Percentiles rank a stretch among this genome's conserved stretches.
Evolutionary conservation across 2,113 vertebrate genomes (phyloP).

Genomic region (Odontesthes bonariensis): DNA sequence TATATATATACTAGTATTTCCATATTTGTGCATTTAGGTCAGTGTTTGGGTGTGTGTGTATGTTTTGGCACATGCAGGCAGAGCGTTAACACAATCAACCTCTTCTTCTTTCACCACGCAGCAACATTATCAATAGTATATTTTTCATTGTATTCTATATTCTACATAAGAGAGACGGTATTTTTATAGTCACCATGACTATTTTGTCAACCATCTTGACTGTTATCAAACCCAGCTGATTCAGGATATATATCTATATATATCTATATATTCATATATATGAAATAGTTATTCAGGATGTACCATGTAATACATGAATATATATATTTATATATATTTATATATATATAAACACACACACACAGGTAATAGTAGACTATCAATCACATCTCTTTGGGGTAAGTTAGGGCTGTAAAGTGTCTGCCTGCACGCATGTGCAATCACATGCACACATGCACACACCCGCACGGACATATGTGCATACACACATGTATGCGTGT

Average conservation of each 20-base stretch:
- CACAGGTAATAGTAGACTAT: constrained; percentile 69
- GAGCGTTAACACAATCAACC: constrained; percentile 68
- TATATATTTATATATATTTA: constrained; percentile 32
- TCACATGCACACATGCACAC: constrained; percentile 70
- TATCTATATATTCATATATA: constrained; percentile 12
- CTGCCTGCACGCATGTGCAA: constrained; percentile 76
- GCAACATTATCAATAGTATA: constrained; percentile 75
- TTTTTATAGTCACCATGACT: constrained; percentile 82
- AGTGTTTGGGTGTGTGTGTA: constrained; percentile 79
- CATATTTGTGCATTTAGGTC: constrained; percentile 83
- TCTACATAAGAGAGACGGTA: constrained; percentile 79
- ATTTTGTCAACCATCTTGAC: constrained; percentile 78
- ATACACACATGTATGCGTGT: constrained; percentile 81
- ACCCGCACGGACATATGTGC: constrained; percentile 75
- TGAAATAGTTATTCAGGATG: constrained; percentile 65
- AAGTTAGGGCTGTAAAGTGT: constrained; percentile 68
- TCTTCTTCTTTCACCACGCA: constrained; percentile 66
- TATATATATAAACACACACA: neutral
- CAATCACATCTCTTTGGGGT: constrained; percentile 59
- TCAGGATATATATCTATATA: constrained; percentile 69
- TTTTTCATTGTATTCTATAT: constrained; percentile 77
- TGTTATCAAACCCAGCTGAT: constrained; percentile 77
- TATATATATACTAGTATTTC: constrained; percentile 79
- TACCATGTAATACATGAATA: constrained; percentile 24
- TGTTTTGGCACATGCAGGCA: constrained; percentile 80